Evolutionary conservation across 2,113 vertebrate genomes (phyloP), one percentile per base, ranked within the genome.

Genomic region (Polypterus senegalus): DNA sequence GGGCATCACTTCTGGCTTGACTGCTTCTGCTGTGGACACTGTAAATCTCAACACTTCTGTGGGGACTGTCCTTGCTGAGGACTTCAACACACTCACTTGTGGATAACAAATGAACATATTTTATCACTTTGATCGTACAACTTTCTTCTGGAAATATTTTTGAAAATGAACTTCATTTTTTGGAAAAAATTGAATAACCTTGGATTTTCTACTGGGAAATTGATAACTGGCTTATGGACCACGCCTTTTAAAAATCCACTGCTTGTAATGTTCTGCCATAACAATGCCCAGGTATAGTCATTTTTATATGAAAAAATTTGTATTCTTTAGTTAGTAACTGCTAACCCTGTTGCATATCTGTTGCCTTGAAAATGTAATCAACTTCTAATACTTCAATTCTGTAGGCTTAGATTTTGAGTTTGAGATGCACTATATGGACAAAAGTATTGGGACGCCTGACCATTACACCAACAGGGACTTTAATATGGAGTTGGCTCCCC

Each of bases 51-150:
- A 46, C 56, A 27, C 47, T 52, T 10, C 46, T 8, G 56, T 9
- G 45, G 56, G 53, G 61, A 61, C 55, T 44, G 3, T 6, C 7
- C 60, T 62, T 58, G 64, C 61, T 43, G 60, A 70, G n/a, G 49
- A 63, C 66, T 62, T 67, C 71, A 46, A 44, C 48, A 61, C 44
- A 68, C 60, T 27, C 6, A n/a, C 51, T 2, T 49, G 27, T 49
- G 46, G 52, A 43, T 46, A 48, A 47, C 52, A 47, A 63, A 27
- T 48, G 7, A 27, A 47, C 8, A 46, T 3, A 52, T 62, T 62
- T 47, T 46, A 61, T 51, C 11, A 5, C 10, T 46, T 7, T 54
- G 44, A 43, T 0, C 59, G 59, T 48, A 9, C 58, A 27, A 6
- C 47, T 5, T 47, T 48, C 9, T 46, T 44, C 5, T 51, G 49